phyloP scores from a whole-genome alignment of 1,140 invertebrate genomes.

The Trinorchestia longiramus region DNA sequence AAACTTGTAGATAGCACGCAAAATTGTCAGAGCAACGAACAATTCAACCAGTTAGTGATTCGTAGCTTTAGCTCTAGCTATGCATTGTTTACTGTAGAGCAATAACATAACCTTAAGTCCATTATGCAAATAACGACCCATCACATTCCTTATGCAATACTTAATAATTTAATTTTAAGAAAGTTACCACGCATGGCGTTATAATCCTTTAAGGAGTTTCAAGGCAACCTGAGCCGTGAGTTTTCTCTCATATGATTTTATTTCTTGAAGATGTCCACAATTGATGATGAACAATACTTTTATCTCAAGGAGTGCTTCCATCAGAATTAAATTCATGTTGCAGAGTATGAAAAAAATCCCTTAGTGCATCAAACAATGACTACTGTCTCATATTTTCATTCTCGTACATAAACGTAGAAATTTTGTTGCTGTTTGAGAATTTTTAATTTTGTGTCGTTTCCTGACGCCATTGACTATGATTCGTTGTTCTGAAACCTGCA shows the following conservation, averaged over 20 bases:
- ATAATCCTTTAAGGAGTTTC: neutral
- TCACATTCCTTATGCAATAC: conserved; percentile 50
- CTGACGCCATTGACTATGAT: neutral
- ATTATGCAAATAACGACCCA: conserved; percentile 48
- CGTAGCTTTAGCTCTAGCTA: neutral
- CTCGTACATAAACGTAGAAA: neutral
- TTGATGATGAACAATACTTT: neutral
- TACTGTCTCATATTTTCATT: neutral
- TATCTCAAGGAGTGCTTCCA: neutral
- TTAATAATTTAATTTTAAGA: neutral
- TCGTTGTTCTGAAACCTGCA: neutral
- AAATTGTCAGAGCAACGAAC: conserved; percentile 37
- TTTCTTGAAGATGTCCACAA: neutral
- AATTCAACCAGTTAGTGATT: neutral
- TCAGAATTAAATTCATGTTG: neutral
- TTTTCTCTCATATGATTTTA: neutral
- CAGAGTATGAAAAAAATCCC: too few species aligned
- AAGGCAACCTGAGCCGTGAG: conserved; percentile 2
- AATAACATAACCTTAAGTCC: conserved; percentile 41
- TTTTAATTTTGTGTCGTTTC: neutral
- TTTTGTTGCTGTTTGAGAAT: neutral
- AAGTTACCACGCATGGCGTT: neutral
- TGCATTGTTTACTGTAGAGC: conserved; percentile 46
- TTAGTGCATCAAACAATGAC: too few species aligned
- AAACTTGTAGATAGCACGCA: conserved; percentile 13